Conservation (phyloP, 92 coral and sea anemone genomes). For the Micromussa lordhowensis region DNA sequence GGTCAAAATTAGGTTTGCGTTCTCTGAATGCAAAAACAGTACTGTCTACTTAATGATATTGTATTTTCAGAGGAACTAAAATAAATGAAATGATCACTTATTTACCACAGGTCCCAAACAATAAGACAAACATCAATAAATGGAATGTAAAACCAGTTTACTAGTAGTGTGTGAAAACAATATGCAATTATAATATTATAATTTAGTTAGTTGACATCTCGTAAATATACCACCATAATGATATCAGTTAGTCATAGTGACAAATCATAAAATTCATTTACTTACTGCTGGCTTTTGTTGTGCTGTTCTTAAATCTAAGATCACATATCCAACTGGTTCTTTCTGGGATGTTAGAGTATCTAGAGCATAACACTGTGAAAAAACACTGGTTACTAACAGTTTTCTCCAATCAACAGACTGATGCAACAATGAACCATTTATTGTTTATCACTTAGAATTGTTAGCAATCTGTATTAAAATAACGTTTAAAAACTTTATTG, state of each 20-base stretch:
- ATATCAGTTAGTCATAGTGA: neutral
- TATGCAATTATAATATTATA: too few species aligned
- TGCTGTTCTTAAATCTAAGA: slow-evolving; percentile 94
- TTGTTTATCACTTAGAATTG: too few species aligned
- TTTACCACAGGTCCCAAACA: neutral
- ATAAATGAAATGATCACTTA: too few species aligned
- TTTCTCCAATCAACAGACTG: neutral
- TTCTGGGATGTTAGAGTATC: slow-evolving; percentile 87
- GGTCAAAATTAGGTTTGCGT: too few species aligned
- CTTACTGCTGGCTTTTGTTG: slow-evolving; percentile 88
- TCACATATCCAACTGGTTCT: slow-evolving; percentile 96
- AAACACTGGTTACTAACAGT: neutral
- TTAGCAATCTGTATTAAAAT: too few species aligned
- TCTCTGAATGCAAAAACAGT: too few species aligned
- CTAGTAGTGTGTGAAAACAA: neutral
- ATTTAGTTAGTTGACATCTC: too few species aligned
- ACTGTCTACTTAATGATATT: too few species aligned
- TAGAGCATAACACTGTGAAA: slow-evolving; percentile 91
- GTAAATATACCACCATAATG: neutral
- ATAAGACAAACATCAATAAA: neutral
- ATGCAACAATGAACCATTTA: neutral
- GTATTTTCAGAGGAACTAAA: too few species aligned
- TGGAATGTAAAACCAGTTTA: neutral
- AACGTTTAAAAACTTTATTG: too few species aligned
- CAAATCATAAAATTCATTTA: neutral